Conservation (phyloP, 2,113 vertebrate genomes). For the Acrocephalus kingi region DNA sequence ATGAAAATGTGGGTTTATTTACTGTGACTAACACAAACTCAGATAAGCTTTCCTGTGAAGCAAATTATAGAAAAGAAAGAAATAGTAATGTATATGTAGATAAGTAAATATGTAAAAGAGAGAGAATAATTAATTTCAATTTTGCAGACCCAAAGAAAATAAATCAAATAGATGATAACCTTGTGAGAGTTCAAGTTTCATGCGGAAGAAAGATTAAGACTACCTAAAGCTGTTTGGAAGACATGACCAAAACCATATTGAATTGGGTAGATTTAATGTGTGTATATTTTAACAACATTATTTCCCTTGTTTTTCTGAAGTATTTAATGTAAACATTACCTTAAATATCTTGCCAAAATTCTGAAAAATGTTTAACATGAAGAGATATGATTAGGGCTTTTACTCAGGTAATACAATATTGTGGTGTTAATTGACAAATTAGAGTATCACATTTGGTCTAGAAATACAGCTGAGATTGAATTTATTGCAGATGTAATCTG, state of each 20-base stretch:
- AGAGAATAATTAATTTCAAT: background rate
- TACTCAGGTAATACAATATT: background rate
- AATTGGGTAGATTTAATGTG: background rate
- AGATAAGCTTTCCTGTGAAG: background rate
- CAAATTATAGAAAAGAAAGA: background rate
- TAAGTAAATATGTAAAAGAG: background rate
- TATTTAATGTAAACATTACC: background rate
- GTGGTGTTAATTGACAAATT: background rate
- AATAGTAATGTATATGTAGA: background rate
- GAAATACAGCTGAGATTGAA: background rate
- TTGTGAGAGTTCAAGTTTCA: background rate
- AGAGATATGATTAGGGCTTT: background rate
- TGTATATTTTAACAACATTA: background rate
- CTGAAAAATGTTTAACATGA: background rate
- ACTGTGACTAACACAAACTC: background rate
- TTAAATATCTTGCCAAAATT: background rate
- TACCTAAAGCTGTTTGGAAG: background rate
- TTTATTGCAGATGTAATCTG: background rate
- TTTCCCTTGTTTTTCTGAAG: background rate
- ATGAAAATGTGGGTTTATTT: background rate
- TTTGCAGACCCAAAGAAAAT: background rate
- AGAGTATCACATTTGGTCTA: background rate
- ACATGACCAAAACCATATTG: background rate
- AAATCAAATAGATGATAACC: background rate
- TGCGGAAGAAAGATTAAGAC: background rate